A percentile compares a stretch with the other conserved stretches of the same genome.
phyloP scores from a whole-genome alignment of 2,113 vertebrate species.

The Lathamus discolor region DNA sequence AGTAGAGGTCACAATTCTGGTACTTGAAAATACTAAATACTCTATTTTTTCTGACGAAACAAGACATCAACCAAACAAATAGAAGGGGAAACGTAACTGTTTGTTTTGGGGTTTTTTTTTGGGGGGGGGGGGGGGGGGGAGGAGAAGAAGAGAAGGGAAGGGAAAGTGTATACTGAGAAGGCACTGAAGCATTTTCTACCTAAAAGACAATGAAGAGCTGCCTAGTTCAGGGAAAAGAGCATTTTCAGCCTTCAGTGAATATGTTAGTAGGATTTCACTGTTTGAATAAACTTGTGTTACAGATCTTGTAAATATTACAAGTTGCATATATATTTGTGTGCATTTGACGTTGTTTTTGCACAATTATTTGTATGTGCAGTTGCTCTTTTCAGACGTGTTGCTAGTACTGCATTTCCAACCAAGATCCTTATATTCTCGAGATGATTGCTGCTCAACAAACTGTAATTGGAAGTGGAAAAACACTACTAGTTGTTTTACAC shows the following conservation, averaged over 20 bases:
- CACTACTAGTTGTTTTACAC: neutral
- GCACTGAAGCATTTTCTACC: neutral
- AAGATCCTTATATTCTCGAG: accelerated
- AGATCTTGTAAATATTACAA: neutral
- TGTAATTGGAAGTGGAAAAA: neutral
- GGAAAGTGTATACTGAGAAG: neutral
- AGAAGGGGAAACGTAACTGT: neutral
- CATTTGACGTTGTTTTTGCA: neutral
- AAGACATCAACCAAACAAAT: neutral
- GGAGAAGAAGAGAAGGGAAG: accelerated
- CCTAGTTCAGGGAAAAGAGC: neutral
- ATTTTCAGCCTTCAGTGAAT: neutral
- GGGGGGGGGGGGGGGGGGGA: no score
- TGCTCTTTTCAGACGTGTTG: neutral
- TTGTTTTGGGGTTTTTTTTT: no score
- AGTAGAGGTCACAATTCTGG: neutral
- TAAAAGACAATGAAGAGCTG: neutral
- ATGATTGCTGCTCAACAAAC: neutral
- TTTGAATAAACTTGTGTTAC: neutral
- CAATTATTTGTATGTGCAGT: neutral
- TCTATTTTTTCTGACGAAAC: neutral
- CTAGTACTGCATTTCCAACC: neutral
- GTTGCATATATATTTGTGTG: neutral
- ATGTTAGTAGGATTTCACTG: neutral
- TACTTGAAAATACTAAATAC: neutral